Evolutionary conservation across 2,113 vertebrate species (phyloP).

Genomic region (Odocoileus hemionus): DNA sequence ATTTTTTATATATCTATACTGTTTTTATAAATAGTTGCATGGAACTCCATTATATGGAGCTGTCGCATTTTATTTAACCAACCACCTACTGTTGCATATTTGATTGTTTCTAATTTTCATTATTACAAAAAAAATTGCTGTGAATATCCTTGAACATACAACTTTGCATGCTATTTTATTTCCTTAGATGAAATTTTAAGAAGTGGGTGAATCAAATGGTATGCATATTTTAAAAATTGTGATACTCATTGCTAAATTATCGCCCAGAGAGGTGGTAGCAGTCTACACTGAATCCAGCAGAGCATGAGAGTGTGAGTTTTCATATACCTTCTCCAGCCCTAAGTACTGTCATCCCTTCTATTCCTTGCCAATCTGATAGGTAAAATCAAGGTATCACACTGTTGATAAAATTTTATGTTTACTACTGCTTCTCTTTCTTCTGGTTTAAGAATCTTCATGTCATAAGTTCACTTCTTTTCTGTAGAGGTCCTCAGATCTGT

Average conservation of each 20-base stretch:
- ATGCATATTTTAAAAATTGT: neutral
- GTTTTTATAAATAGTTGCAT: neutral
- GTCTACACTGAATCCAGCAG: neutral
- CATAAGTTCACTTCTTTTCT: neutral
- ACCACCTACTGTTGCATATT: neutral
- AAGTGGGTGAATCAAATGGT: neutral
- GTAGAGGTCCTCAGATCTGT: neutral
- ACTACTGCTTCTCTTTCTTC: neutral
- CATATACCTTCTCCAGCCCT: neutral
- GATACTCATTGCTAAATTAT: neutral
- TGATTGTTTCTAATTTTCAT: constrained; percentile 14
- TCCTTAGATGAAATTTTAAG: constrained; percentile 3
- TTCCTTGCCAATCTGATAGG: neutral
- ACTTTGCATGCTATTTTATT: neutral
- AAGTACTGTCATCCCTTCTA: neutral
- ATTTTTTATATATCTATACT: neutral
- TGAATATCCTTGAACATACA: neutral
- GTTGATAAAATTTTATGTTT: neutral
- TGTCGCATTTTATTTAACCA: neutral
- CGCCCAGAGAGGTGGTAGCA: neutral
- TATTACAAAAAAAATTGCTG: neutral
- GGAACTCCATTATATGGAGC: neutral
- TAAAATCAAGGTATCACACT: neutral
- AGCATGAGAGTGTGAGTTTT: neutral
- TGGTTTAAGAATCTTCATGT: neutral